Conservation (phyloP, 2,797 vertebrate genomes). For the Australoheros facetus region DNA sequence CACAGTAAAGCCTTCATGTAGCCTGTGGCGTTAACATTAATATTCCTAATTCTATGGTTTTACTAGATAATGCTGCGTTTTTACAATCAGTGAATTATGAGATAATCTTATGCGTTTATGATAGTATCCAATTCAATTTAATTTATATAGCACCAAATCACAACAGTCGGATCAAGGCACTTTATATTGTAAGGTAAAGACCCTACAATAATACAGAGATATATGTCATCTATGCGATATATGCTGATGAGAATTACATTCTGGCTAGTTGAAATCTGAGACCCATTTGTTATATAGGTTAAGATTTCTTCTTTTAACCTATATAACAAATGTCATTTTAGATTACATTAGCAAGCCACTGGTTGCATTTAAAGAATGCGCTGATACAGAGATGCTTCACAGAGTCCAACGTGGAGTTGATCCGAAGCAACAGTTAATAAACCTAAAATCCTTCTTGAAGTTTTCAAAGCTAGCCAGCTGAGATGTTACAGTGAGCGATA, state of each 20-base stretch:
- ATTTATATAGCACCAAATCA: too few species aligned
- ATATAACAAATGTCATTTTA: background rate
- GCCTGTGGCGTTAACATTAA: background rate
- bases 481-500: too few species aligned
- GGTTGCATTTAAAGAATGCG: background rate
- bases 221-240: background rate
- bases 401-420: background rate
- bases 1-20: conserved; percentile 4
- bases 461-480: background rate
- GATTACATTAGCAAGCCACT: background rate
- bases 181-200: too few species aligned
- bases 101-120: background rate
- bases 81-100: too few species aligned
- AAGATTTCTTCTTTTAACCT: background rate
- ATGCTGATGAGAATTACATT: background rate
- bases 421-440: background rate
- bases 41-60: too few species aligned
- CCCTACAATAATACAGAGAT: too few species aligned
- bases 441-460: too few species aligned
- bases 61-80: background rate
- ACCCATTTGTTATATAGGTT: too few species aligned
- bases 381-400: background rate
- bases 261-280: background rate
- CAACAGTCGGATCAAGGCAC: too few species aligned
- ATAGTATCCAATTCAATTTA: background rate